phyloP scores from a whole-genome alignment of 2,797 vertebrate species.

The Helostoma temminkii region DNA sequence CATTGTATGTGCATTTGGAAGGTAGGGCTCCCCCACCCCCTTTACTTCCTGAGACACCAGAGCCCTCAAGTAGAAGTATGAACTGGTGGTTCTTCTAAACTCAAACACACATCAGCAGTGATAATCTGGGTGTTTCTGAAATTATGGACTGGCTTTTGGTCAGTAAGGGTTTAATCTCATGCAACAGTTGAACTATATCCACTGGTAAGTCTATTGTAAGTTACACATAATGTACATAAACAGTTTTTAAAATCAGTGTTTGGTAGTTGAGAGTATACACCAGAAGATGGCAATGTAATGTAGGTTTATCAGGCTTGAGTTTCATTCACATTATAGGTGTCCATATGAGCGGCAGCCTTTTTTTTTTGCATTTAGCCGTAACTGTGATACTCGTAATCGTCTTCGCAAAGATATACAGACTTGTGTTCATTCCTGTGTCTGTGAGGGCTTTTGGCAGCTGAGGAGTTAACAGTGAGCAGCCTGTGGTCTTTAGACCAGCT shows the following conservation, averaged over 20 bases:
- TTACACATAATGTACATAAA: constrained; percentile 2
- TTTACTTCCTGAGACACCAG: constrained; percentile 71
- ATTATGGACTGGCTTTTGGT: not conserved
- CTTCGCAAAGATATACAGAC: constrained; percentile 11
- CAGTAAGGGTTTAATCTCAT: not conserved
- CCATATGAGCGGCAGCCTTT: constrained; percentile 26
- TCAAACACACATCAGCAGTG: not conserved
- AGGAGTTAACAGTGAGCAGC: constrained; percentile 4
- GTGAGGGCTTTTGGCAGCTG: constrained; percentile 10
- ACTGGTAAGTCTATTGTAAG: not conserved
- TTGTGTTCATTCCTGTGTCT: constrained; percentile 3
- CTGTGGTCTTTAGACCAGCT: constrained; percentile 15
- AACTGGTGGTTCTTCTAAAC: not conserved
- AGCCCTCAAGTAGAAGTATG: constrained; percentile 25
- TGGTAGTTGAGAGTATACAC: constrained; percentile 45
- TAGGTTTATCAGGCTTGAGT: constrained; percentile 40
- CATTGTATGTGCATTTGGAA: constrained; percentile 73
- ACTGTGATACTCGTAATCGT: constrained; percentile 35
- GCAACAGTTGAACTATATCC: too few relatives aligned
- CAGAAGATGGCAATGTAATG: constrained; percentile 74
- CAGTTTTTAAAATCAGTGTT: constrained; percentile 18
- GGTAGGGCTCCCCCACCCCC: constrained; percentile 46
- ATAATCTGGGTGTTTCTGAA: not conserved
- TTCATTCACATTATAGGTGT: constrained; percentile 5
- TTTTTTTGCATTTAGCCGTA: constrained; percentile 14